These are phyloP conservation scores for Oplegnathus fasciatus DNA, from an alignment of 2,113 vertebrate genomes.

Conservation along the genomic window DNA sequence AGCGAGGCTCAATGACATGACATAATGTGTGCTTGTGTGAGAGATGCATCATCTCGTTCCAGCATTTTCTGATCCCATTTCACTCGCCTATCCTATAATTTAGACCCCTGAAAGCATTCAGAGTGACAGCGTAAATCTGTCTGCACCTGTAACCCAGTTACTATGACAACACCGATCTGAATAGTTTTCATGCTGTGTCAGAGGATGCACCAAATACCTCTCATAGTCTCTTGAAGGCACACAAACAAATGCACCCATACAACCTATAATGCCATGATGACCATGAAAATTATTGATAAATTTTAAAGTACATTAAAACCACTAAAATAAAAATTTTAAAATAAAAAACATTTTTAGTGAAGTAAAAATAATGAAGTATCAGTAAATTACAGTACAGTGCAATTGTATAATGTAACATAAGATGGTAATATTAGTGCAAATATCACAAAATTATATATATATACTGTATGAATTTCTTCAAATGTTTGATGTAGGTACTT, in stretches of 20 bases:
- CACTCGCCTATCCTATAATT: slow-evolving; percentile 32
- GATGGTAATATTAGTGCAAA: background rate
- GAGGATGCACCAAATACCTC: slow-evolving; percentile 19
- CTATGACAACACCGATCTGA: slow-evolving; percentile 60
- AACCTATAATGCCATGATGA: background rate
- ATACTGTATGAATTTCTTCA: background rate
- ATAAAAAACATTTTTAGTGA: background rate
- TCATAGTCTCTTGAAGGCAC: background rate
- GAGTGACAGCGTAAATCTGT: slow-evolving; percentile 34
- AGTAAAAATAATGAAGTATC: background rate
- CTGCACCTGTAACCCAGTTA: slow-evolving; percentile 64
- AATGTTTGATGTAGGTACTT: background rate
- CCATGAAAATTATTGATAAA: background rate
- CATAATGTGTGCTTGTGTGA: background rate
- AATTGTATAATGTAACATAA: background rate
- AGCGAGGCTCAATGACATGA: slow-evolving; percentile 23
- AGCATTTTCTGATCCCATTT: slow-evolving; percentile 42
- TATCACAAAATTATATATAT: background rate
- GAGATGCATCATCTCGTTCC: slow-evolving; percentile 18
- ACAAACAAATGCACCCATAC: background rate
- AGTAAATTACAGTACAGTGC: background rate
- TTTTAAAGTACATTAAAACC: background rate
- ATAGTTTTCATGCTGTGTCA: slow-evolving; percentile 52
- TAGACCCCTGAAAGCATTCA: slow-evolving; percentile 35
- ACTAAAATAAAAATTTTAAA: too few relatives aligned